Base-by-base conservation (phyloP, 2,797 vertebrate genomes). In the Eurystomus glaucurus region DNA sequence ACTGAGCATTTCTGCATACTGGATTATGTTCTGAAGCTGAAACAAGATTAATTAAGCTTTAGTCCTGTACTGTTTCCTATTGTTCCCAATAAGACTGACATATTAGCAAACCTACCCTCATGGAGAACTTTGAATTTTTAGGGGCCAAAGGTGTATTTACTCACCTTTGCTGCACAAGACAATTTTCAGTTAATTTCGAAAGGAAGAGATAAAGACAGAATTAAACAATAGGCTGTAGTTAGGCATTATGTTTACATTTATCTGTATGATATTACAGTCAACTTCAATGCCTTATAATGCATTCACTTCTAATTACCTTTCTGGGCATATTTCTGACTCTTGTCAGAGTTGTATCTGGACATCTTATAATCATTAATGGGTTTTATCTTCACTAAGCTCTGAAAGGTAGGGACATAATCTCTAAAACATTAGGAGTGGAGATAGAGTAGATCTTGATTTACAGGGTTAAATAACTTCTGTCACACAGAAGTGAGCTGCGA, bases 321-420 rank as follows among this genome's bases (percentile, higher is more conserved):
- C 48, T 57, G 52, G 35, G 12, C 29, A 68, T 8, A 92, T 90
- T 85, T 94, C 85, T 61, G 50, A 33, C 14, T 29, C 33, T 85
- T 55, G 31, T 64, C 76, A 85, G 43, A 80, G 29, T 52, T 74
- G 48, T 91, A 83, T 77, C 31, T 83, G 76, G n/a, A 21, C 20
- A 75, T 60, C 41, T 80, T 77, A 31, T 74, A 93, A 85, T 76
- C 55, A 93, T 93, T 92, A 91, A 89, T 91, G 25, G 14, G 15
- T 28, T 91, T 93, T 96, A 93, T 66, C 78, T 91, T 91, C 78
- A 60, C n/a, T 60, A 50, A 69, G 37, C 43, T 46, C 50, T 85
- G 28, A 82, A 82, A 91, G 29, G 22, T 54, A 72, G 14, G n/a
- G 10, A 48, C 25, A 39, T 28, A 85, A 46, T 29, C 23, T 69